phyloP scores from a whole-genome alignment of 1,140 invertebrate species.

The Lethrus apterus region DNA sequence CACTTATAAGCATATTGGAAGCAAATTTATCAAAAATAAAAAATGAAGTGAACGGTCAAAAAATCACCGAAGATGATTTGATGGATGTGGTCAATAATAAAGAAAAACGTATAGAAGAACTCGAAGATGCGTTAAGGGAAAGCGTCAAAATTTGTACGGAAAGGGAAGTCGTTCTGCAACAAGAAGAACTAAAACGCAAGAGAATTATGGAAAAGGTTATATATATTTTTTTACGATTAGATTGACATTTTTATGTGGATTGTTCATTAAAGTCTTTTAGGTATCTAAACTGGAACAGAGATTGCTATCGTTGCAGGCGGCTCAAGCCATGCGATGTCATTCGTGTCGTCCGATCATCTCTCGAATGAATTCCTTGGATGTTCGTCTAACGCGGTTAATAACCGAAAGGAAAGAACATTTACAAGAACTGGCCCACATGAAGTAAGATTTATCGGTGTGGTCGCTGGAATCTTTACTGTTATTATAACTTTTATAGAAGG shows the following conservation, averaged over 20 bases:
- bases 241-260: no score
- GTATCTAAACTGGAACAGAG: conserved; percentile 64
- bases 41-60: conserved; percentile 15
- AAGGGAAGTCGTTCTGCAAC: conserved; percentile 53
- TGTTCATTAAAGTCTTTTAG: no score
- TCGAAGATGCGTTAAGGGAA: conserved; percentile 70
- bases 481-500: conserved; percentile 26
- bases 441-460: conserved; percentile 50
- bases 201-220: conserved; percentile 58
- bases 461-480: not conserved
- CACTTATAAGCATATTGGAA: conserved; percentile 18
- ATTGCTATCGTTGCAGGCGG: conserved; percentile 59
- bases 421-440: conserved; percentile 69
- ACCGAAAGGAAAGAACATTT: conserved; percentile 60
- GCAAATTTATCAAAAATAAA: conserved; percentile 19
- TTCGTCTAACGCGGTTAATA: conserved; percentile 47
- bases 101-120: conserved; percentile 62
- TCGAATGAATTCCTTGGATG: conserved; percentile 52
- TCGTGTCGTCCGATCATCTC: conserved; percentile 56
- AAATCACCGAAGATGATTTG: conserved; percentile 45
- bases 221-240: no score
- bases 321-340: conserved; percentile 56
- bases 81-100: conserved; percentile 47
- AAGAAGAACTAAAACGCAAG: conserved; percentile 52
- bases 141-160: conserved; percentile 57